Percentiles rank a stretch among this genome's conserved stretches.
phyloP scores from a whole-genome alignment of 2,113 vertebrate species.

The Serinus canaria region DNA sequence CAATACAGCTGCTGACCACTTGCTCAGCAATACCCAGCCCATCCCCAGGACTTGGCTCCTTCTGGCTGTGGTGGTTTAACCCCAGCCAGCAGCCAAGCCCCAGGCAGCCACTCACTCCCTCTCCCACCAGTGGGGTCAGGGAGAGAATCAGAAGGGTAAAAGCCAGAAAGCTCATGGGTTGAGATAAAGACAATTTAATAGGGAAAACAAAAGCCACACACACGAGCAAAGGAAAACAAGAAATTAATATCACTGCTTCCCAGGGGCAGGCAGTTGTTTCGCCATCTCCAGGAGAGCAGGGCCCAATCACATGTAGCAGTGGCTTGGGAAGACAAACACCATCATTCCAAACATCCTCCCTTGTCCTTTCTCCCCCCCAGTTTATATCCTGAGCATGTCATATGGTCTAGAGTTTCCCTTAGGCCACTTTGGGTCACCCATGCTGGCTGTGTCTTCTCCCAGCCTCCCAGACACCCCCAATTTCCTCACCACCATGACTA shows the following conservation, averaged over 20 bases:
- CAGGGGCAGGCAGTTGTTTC: not conserved
- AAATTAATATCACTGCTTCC: not conserved
- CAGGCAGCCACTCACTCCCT: not conserved
- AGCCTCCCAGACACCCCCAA: not conserved
- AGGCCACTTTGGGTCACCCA: not conserved
- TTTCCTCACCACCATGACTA: fast-evolving
- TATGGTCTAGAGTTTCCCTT: not conserved
- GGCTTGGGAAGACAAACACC: not conserved
- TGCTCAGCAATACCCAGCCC: not conserved
- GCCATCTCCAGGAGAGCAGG: not conserved
- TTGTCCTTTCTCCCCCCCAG: not conserved
- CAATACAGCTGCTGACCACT: not conserved
- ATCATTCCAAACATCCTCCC: not conserved
- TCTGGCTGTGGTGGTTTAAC: not conserved
- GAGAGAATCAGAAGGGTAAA: not conserved
- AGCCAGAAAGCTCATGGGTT: not conserved
- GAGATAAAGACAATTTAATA: not conserved
- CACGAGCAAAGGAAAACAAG: not conserved
- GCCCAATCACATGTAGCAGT: no score
- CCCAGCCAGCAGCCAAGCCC: not conserved
- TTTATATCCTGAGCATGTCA: not conserved
- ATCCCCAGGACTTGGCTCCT: not conserved
- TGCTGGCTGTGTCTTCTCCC: not conserved
- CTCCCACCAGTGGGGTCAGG: not conserved
- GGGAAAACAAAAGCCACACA: not conserved